Evolutionary conservation across 1,140 invertebrate genomes (phyloP).

Genomic region (Homalodisca vitripennis): DNA sequence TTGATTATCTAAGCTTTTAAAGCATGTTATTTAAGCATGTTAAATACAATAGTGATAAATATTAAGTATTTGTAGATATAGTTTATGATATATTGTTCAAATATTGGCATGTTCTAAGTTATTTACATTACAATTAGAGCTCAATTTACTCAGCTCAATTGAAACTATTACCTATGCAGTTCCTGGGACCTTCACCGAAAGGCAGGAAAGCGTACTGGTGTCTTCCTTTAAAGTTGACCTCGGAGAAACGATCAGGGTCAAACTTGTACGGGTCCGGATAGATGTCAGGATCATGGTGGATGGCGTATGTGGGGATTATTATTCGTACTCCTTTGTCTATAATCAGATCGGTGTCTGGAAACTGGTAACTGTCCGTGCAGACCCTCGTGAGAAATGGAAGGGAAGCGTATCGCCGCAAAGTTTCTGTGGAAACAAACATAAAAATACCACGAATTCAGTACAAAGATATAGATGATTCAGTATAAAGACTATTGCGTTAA

Average conservation of each 20-base stretch:
- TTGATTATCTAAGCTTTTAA: too few relatives aligned
- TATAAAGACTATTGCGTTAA: not conserved
- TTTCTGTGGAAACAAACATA: slow-evolving; percentile 49
- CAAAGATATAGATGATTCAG: not conserved
- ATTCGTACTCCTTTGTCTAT: slow-evolving; percentile 49
- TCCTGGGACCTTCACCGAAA: slow-evolving; percentile 59
- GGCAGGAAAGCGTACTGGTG: slow-evolving; percentile 54
- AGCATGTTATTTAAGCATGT: too few relatives aligned
- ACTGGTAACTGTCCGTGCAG: slow-evolving; percentile 54
- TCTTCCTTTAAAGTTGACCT: slow-evolving; percentile 46
- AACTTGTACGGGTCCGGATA: slow-evolving; percentile 59
- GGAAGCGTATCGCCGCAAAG: slow-evolving; percentile 57
- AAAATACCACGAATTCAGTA: not conserved
- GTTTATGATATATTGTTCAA: too few relatives aligned
- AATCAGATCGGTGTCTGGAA: slow-evolving; percentile 48
- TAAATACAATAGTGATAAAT: too few relatives aligned
- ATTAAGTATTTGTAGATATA: too few relatives aligned
- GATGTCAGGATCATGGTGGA: slow-evolving; percentile 56
- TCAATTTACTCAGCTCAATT: too few relatives aligned
- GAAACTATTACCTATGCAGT: slow-evolving; percentile 53
- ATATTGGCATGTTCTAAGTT: too few relatives aligned
- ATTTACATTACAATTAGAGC: too few relatives aligned
- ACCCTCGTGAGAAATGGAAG: slow-evolving; percentile 49
- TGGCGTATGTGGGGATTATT: slow-evolving; percentile 50
- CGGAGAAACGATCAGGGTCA: slow-evolving; percentile 53